These are phyloP conservation scores for Drosophila greeni DNA, from an alignment of 2,888 invertebrate species.

Conservation along the genomic window DNA sequence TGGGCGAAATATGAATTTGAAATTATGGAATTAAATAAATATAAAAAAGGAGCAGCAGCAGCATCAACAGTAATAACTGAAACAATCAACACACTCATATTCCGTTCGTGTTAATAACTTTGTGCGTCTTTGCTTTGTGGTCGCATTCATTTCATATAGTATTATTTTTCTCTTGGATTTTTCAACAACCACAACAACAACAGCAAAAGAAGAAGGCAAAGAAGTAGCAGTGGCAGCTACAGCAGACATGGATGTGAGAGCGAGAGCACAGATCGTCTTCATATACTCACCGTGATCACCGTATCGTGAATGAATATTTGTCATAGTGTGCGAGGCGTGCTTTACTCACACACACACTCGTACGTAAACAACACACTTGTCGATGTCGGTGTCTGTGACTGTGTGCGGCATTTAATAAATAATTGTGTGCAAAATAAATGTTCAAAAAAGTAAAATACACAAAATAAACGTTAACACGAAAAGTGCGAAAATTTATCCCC, in stretches of 20 bases:
- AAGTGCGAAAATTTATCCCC: slow-evolving; percentile 53
- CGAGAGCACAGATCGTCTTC: slow-evolving; percentile 61
- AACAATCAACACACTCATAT: slow-evolving; percentile 42
- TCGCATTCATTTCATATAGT: slow-evolving; percentile 67
- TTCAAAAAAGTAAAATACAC: slow-evolving; percentile 47
- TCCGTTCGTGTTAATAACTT: slow-evolving; percentile 62
- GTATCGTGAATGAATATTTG: slow-evolving; percentile 71
- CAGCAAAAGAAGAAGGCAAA: slow-evolving; percentile 7
- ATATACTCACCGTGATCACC: slow-evolving; percentile 46
- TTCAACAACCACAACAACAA: slow-evolving; percentile 41
- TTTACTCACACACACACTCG: slow-evolving; percentile 21
- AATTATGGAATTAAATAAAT: slow-evolving; percentile 55
- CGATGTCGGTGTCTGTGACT: slow-evolving; percentile 40
- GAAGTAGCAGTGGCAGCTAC: slow-evolving; percentile 18
- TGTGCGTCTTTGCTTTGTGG: slow-evolving; percentile 63
- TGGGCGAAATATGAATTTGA: slow-evolving; percentile 41
- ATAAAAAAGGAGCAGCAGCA: slow-evolving; percentile 35
- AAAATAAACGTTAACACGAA: slow-evolving; percentile 47
- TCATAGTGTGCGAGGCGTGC: slow-evolving; percentile 53
- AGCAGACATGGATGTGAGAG: slow-evolving; percentile 53
- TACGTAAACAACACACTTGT: slow-evolving; percentile 28
- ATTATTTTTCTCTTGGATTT: slow-evolving; percentile 67
- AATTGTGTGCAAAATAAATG: slow-evolving; percentile 59
- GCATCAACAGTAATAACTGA: slow-evolving; percentile 25
- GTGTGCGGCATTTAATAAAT: slow-evolving; percentile 64